These are phyloP conservation scores for Misgurnus anguillicaudatus DNA, from an alignment of 2,113 vertebrate species.

Conservation along the genomic window DNA sequence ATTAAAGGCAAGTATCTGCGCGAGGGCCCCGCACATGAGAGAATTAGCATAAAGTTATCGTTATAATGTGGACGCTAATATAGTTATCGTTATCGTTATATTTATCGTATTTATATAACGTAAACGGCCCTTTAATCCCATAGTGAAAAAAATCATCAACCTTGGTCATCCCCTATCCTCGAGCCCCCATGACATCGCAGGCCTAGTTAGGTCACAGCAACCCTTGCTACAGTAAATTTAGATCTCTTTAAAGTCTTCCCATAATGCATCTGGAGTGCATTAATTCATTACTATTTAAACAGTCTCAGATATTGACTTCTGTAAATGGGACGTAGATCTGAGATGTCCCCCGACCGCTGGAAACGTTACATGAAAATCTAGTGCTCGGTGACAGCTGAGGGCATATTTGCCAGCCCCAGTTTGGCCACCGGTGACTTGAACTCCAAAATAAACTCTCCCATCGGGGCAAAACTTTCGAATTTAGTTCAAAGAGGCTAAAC, in stretches of 20 bases:
- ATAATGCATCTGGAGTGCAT: constrained; percentile 78
- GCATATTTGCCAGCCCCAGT: constrained; percentile 73
- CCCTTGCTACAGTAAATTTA: constrained; percentile 75
- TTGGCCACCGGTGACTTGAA: constrained; percentile 72
- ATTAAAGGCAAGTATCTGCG: too few species aligned
- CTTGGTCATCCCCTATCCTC: constrained; percentile 56
- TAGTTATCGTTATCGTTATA: too few species aligned
- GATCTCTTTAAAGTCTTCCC: constrained; percentile 77
- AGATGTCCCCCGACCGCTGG: constrained; percentile 70
- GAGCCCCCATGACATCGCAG: constrained; percentile 44
- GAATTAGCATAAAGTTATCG: too few species aligned
- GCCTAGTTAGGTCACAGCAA: constrained; percentile 69
- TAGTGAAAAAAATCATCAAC: constrained; percentile 55
- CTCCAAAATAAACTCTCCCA: constrained; percentile 75
- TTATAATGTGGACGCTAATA: too few species aligned
- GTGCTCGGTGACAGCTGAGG: constrained; percentile 71
- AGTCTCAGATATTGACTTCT: constrained; percentile 75
- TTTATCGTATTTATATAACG: too few species aligned
- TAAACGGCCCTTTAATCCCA: constrained; percentile 47
- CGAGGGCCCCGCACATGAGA: too few species aligned
- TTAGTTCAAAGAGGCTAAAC: constrained; percentile 62
- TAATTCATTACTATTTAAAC: constrained; percentile 75
- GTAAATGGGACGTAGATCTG: constrained; percentile 82
- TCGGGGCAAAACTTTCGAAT: constrained; percentile 68
- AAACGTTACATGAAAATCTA: constrained; percentile 76